phyloP scores from a whole-genome alignment of 2,888 invertebrate genomes.

The Danaus chrysippus region DNA sequence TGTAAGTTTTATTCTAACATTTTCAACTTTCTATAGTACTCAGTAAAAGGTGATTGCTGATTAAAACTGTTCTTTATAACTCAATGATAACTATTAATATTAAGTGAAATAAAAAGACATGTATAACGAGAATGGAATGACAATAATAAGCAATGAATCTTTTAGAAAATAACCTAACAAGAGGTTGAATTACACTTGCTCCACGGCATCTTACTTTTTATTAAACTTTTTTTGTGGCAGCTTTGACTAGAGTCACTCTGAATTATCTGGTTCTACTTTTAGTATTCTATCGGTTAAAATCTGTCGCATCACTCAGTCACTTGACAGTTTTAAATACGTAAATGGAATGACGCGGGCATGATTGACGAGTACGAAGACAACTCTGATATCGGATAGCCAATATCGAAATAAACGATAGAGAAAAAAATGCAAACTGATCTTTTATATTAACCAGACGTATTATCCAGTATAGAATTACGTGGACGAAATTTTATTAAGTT shows the following conservation, averaged over 20 bases:
- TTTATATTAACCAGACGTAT: background rate
- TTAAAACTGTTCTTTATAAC: too few relatives aligned
- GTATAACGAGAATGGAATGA: background rate
- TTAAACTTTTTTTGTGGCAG: slow-evolving; percentile 18
- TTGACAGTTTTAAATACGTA: slow-evolving; percentile 23
- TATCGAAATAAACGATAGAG: slow-evolving; percentile 15
- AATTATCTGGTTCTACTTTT: slow-evolving; percentile 18
- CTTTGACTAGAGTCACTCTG: slow-evolving; percentile 13
- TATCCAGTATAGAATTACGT: slow-evolving; percentile 1
- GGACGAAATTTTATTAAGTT: background rate
- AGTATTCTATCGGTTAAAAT: slow-evolving; percentile 26
- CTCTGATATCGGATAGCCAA: slow-evolving; percentile 13
- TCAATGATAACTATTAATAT: too few relatives aligned
- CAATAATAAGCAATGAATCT: slow-evolving; percentile 22
- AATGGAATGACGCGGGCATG: slow-evolving; percentile 17
- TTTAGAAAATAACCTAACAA: slow-evolving; percentile 27
- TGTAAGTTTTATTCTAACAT: too few relatives aligned
- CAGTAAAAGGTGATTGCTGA: too few relatives aligned
- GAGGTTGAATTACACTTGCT: slow-evolving; percentile 29
- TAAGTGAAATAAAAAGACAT: too few relatives aligned
- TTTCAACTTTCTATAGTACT: too few relatives aligned
- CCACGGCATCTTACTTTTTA: slow-evolving; percentile 26
- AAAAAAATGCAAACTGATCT: slow-evolving; percentile 2
- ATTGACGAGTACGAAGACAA: slow-evolving; percentile 23
- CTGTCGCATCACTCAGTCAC: slow-evolving; percentile 20